Base-by-base conservation (phyloP, 30 jellyfish, hydroid and myxozoan species). In the Mastigias papua region DNA sequence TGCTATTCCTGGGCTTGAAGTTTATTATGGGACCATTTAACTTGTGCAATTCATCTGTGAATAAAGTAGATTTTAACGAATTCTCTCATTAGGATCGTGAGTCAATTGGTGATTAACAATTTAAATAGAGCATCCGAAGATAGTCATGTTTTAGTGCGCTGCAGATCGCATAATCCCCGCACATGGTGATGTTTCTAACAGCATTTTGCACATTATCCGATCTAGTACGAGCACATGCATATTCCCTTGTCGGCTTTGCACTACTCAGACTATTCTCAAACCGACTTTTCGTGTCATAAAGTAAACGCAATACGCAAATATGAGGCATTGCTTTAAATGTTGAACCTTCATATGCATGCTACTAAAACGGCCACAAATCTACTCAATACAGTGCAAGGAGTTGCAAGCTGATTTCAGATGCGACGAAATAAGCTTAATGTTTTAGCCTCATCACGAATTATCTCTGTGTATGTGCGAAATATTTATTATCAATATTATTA, bases 161-260 rank as follows among this genome's bases (percentile, higher is more conserved):
- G 54, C 13, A 42, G 13, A 42, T 69, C 57, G 1, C 61, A 42
- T 31, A 69, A 69, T 69, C 80, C 80, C 7, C 29, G 33, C 80
- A 69, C 80, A 69, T 69, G 60, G 80, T 69, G 61, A 26, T 31
- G 80, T 69, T 26, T 69, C 62, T 69, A 72, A 26, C 83, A 72
- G 83, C 34, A 72, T 69, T 33, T 26, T 32, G 33, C 61, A 33
- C 57, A 69, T 72, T 34, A 72, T 72, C 83, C 67, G 35, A n/a
- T 20, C 83, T 33, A 35, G 35, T 30, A n/a, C 30, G 27, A 15
- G 35, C 63, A 25, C 34, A 37, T 72, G 49, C 68, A 72, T 22
- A n/a, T 3, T 31, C 62, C 32, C 80, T 69, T 31, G 50, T 69
- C 62, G 61, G 23, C 58, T 69, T 31, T 69, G 61, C 31, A 42